Conservation (phyloP, 2,113 vertebrate species). For the Martes martes region DNA sequence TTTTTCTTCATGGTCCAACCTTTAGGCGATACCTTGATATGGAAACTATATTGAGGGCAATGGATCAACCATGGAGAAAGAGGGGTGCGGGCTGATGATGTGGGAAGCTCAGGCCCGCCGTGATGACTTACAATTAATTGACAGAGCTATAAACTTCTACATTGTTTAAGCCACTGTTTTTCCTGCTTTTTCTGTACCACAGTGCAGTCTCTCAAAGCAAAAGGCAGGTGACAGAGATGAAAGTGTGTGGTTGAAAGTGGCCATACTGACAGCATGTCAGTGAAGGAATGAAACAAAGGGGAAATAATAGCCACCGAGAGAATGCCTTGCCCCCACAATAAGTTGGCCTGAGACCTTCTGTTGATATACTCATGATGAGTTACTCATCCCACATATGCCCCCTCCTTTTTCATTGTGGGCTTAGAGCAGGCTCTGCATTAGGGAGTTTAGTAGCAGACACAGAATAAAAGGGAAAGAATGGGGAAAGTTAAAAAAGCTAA, state of each 20-base stretch:
- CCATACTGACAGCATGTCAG: rapidly evolving
- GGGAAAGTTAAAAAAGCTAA: neutral
- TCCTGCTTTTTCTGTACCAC: neutral
- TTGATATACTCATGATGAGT: neutral
- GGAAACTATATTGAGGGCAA: neutral
- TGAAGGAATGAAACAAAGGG: neutral
- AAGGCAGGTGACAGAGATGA: neutral
- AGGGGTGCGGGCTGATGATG: neutral
- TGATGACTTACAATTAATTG: neutral
- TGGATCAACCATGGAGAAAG: neutral
- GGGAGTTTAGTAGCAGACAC: neutral
- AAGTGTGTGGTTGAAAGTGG: neutral
- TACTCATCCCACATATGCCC: neutral
- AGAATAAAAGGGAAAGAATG: neutral
- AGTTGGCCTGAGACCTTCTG: neutral
- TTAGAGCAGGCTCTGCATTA: neutral
- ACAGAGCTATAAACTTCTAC: neutral
- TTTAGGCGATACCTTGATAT: neutral
- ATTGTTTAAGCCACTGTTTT: neutral
- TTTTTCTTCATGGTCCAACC: neutral
- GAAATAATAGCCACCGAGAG: neutral
- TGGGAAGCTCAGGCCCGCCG: neutral
- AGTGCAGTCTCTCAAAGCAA: neutral
- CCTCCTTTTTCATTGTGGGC: neutral
- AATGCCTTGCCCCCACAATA: neutral